Base-by-base conservation (phyloP, 2,797 vertebrate genomes). In the Paguma larvata region DNA sequence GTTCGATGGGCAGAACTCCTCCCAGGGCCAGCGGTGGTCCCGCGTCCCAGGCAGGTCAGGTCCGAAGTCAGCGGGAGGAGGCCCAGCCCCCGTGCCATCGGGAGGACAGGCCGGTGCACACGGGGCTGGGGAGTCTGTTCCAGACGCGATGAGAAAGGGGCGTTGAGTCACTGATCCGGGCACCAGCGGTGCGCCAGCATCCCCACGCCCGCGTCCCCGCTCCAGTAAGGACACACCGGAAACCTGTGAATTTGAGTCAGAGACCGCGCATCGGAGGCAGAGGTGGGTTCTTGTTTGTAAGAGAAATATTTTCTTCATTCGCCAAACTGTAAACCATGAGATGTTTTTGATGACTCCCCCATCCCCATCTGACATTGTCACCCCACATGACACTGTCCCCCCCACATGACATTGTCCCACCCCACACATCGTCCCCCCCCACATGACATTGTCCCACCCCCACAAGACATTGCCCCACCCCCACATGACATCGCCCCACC, bases 141-240 rank as follows among this genome's bases (percentile, higher is more conserved):
- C 3, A 68, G 30, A 56, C 1, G 5, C 34, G 0, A 9, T 41
- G 32, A 83, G 16, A 41, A 25, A 32, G 63, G 27, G 53, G 63
- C 16, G 73, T 32, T 23, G 7, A 30, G 41, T 46, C 46, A 3
- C 63, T 16, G 41, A 38, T 6, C 0, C 11, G 16, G 25, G 13
- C 16, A 30, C 72, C 14, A 25, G 34, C 7, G 38, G n/a, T 21
- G 9, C 2, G 27, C 15, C 32, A 4, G 3, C 27, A 23, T 25
- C 41, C 15, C 56, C 6, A 10, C 0, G 0, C 53, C 78, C 8
- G 27, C 2, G 2, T 44, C 44, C 27, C 38, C 16, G 0, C 65
- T 78, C 34, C 27, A 48, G 63, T 56, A 11, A 44, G n/a, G 32
- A n/a, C 23, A 12, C 13, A 3, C 25, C 15, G 15, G 44, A 44